A percentile compares a stretch with the other conserved stretches of the same genome.
Evolutionary conservation across 2,113 vertebrate genomes (phyloP).

Genomic region (Petaurus breviceps): DNA sequence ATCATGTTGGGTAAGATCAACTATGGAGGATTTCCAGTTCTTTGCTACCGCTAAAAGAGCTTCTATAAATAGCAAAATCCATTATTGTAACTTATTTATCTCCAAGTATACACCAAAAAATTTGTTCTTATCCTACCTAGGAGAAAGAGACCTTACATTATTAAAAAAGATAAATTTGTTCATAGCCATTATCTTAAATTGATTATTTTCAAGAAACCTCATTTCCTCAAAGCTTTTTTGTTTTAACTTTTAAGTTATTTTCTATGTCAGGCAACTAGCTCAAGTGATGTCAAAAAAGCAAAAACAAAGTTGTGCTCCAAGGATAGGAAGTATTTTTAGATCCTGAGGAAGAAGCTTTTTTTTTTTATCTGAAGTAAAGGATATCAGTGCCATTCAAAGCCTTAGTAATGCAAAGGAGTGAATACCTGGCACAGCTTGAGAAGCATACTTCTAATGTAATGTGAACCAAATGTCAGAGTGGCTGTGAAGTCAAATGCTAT

Average conservation of each 20-base stretch:
- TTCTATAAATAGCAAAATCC: not conserved
- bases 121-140: not conserved
- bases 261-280: conserved; percentile 13
- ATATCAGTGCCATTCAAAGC: conserved; percentile 69
- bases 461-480: conserved; percentile 13
- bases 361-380: conserved; percentile 66
- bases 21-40: not conserved
- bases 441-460: conserved; percentile 1
- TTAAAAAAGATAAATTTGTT: not conserved
- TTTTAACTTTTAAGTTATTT: conserved; percentile 2
- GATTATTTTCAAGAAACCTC: conserved; percentile 41
- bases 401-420: conserved; percentile 45
- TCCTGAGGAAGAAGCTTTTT: conserved; percentile 53
- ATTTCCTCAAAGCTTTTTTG: conserved; percentile 38
- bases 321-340: conserved; percentile 74
- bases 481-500: not conserved
- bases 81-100: not conserved
- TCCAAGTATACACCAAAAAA: not conserved
- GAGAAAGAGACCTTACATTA: not conserved
- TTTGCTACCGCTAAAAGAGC: not conserved
- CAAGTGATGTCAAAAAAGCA: not conserved
- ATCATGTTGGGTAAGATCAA: not conserved
- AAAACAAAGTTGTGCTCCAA: conserved; percentile 63
- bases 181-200: not conserved
- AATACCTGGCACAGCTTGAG: conserved; percentile 29